phyloP scores from a whole-genome alignment of 1,140 invertebrate genomes.

The Grapholita molesta region DNA sequence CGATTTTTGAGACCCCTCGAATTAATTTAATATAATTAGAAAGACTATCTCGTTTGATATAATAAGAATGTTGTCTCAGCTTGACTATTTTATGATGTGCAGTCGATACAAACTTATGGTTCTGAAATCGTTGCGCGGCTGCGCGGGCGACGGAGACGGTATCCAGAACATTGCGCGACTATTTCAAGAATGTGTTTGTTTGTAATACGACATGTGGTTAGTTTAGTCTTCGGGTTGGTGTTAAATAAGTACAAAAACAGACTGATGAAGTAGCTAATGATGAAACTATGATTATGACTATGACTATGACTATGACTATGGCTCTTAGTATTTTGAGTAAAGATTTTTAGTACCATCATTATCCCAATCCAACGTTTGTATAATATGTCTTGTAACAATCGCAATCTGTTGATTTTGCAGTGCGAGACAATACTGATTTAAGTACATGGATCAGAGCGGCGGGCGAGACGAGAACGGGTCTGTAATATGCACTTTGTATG shows the following conservation, averaged over 20 bases:
- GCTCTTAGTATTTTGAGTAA: too few relatives aligned
- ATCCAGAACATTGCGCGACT: neutral
- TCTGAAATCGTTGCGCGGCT: neutral
- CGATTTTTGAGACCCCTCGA: neutral
- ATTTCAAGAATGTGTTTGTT: slow-evolving; percentile 8
- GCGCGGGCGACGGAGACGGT: neutral
- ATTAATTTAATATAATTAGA: neutral
- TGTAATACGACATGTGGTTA: neutral
- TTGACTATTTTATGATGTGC: neutral
- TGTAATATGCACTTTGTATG: slow-evolving; percentile 12
- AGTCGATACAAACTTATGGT: neutral
- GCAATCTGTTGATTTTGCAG: too few relatives aligned
- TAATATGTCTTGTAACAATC: too few relatives aligned
- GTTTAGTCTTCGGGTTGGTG: neutral
- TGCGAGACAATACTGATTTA: neutral
- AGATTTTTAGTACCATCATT: too few relatives aligned
- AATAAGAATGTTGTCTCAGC: too few relatives aligned
- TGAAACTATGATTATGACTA: too few relatives aligned
- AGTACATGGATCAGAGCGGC: too few relatives aligned
- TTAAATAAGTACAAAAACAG: neutral
- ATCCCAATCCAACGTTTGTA: too few relatives aligned
- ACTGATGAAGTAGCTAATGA: too few relatives aligned
- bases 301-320: too few relatives aligned
- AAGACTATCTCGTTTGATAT: too few relatives aligned
- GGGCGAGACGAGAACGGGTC: neutral